These are phyloP conservation scores for Tetragnatha montana DNA, from an alignment of 2,888 invertebrate genomes.

Conservation along the genomic window DNA sequence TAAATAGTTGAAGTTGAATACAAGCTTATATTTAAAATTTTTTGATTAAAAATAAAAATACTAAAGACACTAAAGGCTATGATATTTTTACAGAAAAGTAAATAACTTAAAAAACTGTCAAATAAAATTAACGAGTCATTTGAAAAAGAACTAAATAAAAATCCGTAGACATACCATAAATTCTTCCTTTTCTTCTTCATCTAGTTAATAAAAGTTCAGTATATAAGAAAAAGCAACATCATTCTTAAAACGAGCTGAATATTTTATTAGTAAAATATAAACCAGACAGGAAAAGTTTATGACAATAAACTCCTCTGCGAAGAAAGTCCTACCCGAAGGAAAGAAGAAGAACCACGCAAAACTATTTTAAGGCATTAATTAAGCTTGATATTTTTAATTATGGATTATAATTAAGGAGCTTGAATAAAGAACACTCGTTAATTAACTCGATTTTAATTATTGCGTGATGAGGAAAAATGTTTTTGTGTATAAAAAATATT, in stretches of 20 bases:
- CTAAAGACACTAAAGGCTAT: background rate
- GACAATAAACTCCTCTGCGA: background rate
- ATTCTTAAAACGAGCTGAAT: background rate
- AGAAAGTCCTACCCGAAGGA: background rate
- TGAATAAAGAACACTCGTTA: constrained; percentile 30
- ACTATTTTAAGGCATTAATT: constrained; percentile 35
- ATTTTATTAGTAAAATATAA: background rate
- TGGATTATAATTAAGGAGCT: constrained; percentile 37
- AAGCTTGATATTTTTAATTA: constrained; percentile 43
- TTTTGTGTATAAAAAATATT: background rate
- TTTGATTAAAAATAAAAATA: background rate
- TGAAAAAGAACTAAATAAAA: no score
- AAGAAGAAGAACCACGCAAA: background rate
- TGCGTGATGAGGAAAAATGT: background rate
- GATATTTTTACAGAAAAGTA: no score
- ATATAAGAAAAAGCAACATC: background rate
- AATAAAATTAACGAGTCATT: no score
- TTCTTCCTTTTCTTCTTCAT: no score
- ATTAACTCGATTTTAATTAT: constrained; percentile 44
- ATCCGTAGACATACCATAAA: no score
- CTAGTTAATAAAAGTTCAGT: background rate
- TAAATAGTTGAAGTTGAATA: no score
- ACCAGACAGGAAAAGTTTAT: background rate
- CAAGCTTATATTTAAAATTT: background rate
- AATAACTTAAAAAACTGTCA: no score